These are phyloP conservation scores for Eledone cirrhosa DNA, from an alignment of 2,888 invertebrate genomes.

Conservation along the genomic window DNA sequence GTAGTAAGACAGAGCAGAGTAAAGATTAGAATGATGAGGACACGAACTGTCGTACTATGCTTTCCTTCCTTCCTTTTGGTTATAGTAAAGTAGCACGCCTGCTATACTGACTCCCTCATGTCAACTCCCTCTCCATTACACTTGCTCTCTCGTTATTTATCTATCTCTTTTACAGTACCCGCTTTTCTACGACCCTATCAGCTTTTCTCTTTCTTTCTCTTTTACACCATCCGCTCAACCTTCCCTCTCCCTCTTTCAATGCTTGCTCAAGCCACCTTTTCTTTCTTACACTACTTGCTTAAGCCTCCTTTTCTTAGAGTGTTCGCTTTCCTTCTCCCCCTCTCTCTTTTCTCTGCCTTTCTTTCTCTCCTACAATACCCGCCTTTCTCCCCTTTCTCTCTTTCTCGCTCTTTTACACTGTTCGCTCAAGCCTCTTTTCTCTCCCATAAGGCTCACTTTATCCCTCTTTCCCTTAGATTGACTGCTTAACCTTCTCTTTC, in stretches of 20 bases:
- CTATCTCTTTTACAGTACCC: not conserved
- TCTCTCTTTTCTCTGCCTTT: constrained; percentile 31
- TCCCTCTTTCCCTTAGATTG: constrained; percentile 28
- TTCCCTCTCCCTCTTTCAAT: not conserved
- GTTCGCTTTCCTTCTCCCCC: constrained; percentile 23
- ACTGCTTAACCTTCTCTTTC: not conserved
- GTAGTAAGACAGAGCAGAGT: no score
- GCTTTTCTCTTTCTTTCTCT: not conserved
- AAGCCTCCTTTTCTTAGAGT: constrained; percentile 5
- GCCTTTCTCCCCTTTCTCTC: not conserved
- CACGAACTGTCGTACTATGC: not conserved
- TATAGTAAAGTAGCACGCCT: not conserved
- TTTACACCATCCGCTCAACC: not conserved
- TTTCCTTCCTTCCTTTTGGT: not conserved
- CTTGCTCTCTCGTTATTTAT: not conserved
- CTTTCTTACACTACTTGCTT: not conserved
- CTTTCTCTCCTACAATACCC: not conserved
- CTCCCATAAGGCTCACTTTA: not conserved
- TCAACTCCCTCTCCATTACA: not conserved
- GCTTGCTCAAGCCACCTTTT: not conserved
- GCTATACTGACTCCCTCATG: constrained; percentile 20
- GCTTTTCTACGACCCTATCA: not conserved
- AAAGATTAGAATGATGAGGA: not conserved
- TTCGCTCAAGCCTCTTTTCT: not conserved
- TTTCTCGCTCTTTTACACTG: not conserved